Evolutionary conservation across 2,113 vertebrate genomes (phyloP).

Genomic region (Mormoops blainvillei): DNA sequence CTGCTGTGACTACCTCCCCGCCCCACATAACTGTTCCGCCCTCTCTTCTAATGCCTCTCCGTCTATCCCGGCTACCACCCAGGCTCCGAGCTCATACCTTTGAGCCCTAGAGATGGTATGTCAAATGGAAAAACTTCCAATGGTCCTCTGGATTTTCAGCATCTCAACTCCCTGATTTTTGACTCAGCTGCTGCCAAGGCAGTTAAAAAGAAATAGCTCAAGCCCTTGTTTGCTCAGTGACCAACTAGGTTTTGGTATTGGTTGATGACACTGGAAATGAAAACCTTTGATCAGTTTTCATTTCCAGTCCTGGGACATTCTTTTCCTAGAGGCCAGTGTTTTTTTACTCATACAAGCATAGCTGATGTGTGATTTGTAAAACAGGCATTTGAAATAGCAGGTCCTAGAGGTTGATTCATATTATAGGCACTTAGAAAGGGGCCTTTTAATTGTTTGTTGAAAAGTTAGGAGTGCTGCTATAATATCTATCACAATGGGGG

Average conservation of each 20-base stretch:
- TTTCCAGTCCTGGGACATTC: background rate
- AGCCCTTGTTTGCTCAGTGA: background rate
- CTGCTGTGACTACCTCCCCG: background rate
- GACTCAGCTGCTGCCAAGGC: background rate
- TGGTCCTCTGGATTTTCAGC: background rate
- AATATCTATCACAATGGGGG: background rate
- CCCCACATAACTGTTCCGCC: fast-evolving
- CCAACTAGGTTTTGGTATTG: background rate
- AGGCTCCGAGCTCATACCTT: background rate
- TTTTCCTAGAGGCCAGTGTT: background rate
- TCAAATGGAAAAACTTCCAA: background rate
- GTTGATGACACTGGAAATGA: background rate
- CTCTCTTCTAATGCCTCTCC: background rate
- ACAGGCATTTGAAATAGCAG: background rate
- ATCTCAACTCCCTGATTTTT: background rate
- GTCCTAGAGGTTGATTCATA: background rate
- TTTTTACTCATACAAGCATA: background rate
- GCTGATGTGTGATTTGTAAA: background rate
- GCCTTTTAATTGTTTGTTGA: background rate
- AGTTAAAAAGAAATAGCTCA: background rate
- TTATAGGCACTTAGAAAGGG: background rate
- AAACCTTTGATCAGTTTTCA: background rate
- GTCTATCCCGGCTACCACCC: background rate
- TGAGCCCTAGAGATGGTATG: background rate
- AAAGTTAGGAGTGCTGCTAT: background rate